These are phyloP conservation scores for Perognathus longimembris DNA, from an alignment of 2,113 vertebrate species.

Conservation along the genomic window DNA sequence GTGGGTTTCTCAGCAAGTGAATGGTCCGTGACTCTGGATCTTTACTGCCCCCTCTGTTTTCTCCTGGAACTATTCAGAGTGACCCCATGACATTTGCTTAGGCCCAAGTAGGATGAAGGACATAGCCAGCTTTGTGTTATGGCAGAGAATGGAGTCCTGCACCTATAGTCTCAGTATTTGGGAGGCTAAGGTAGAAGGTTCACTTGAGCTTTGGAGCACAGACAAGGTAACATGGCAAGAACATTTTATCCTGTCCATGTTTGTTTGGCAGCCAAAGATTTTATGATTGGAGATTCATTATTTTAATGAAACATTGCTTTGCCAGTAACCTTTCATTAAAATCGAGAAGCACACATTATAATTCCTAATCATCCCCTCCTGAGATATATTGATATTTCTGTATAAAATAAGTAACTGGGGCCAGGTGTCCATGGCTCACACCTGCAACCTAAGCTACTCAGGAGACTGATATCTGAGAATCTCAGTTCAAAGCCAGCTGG, in stretches of 20 bases:
- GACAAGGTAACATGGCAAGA: neutral
- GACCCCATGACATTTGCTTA: neutral
- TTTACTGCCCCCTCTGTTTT: neutral
- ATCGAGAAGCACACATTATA: neutral
- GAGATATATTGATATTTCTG: neutral
- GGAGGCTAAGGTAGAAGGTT: neutral
- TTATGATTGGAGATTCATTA: neutral
- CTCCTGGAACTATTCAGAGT: neutral
- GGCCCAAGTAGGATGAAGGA: neutral
- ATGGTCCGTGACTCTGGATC: rapidly evolving
- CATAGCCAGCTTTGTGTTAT: neutral
- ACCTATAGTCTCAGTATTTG: neutral
- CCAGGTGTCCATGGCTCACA: too few relatives aligned
- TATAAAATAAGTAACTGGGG: neutral
- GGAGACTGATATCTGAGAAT: too few relatives aligned
- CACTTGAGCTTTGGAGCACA: neutral
- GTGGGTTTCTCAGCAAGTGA: neutral
- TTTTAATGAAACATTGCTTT: neutral
- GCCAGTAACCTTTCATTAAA: neutral
- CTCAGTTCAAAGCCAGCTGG: too few relatives aligned
- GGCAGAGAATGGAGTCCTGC: neutral
- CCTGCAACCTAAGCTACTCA: too few relatives aligned
- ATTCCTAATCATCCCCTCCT: neutral
- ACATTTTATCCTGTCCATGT: neutral
- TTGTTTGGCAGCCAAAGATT: neutral